phyloP scores from a whole-genome alignment of 2,888 invertebrate species.

The Colletes collaris region DNA sequence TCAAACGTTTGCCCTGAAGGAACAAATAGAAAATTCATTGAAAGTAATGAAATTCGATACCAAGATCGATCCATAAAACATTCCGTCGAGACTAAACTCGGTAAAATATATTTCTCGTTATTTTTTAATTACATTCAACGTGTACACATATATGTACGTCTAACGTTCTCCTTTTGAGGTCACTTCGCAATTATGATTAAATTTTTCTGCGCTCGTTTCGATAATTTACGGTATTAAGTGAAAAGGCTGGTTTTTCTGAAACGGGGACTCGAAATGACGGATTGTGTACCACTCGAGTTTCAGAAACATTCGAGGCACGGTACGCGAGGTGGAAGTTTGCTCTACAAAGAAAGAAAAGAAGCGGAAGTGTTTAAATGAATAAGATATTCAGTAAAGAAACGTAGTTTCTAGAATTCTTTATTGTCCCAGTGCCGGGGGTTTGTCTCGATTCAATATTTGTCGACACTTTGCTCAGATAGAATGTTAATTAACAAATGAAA shows the following conservation, averaged over 20 bases:
- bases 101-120: background rate
- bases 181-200: slow-evolving; percentile 2
- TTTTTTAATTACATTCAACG: background rate
- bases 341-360: too few relatives aligned
- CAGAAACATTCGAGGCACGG: background rate
- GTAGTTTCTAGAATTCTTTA: too few relatives aligned
- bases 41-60: slow-evolving; percentile 1
- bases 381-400: too few relatives aligned
- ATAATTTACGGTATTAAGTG: background rate
- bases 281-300: background rate
- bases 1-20: background rate
- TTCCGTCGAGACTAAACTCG: background rate
- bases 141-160: background rate
- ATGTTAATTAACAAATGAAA: too few relatives aligned
- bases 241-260: background rate
- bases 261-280: background rate
- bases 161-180: background rate
- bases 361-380: too few relatives aligned
- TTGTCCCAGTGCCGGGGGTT: too few relatives aligned
- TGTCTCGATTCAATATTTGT: too few relatives aligned
- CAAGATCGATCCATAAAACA: slow-evolving; percentile 12
- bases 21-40: background rate
- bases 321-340: too few relatives aligned
- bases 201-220: background rate
- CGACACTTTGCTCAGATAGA: too few relatives aligned